These are phyloP conservation scores for Peromyscus leucopus DNA, from an alignment of 2,113 vertebrate species.

Conservation along the genomic window DNA sequence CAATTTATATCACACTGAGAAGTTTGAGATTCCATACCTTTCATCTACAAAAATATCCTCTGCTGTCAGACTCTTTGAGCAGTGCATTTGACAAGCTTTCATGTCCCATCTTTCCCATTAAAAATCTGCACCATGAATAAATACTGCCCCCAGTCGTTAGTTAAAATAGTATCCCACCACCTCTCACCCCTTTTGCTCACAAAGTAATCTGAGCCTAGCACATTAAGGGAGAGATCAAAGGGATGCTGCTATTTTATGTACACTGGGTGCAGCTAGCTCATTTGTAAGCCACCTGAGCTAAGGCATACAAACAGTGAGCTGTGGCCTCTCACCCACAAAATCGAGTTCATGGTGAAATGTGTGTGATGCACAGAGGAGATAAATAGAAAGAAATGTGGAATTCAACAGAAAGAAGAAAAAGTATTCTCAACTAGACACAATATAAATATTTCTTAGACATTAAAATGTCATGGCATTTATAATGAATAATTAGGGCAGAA, in stretches of 20 bases:
- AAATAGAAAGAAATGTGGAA: constrained; percentile 84
- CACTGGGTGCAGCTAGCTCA: constrained; percentile 81
- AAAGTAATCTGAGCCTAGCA: constrained; percentile 87
- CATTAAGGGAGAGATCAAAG: constrained; percentile 89
- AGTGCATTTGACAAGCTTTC: constrained; percentile 78
- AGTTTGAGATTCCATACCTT: constrained; percentile 75
- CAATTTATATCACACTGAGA: constrained; percentile 73
- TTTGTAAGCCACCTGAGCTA: constrained; percentile 86
- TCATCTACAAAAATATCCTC: constrained; percentile 80
- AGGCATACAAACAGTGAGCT: constrained; percentile 84
- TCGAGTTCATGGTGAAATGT: constrained; percentile 83
- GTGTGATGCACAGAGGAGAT: constrained; percentile 84
- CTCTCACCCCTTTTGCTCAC: constrained; percentile 85
- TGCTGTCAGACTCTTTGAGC: constrained; percentile 76
- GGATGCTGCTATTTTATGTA: constrained; percentile 84
- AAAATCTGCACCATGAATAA: constrained; percentile 85
- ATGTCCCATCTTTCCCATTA: constrained; percentile 81
- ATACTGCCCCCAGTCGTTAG: constrained; percentile 84
- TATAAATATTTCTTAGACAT: constrained; percentile 76
- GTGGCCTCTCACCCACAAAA: constrained; percentile 85
- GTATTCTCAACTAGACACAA: constrained; percentile 73
- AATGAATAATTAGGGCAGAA: constrained; percentile 62
- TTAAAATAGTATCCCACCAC: constrained; percentile 86
- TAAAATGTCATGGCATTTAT: constrained; percentile 72
- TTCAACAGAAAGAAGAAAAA: constrained; percentile 83